Evolutionary conservation across 2,888 invertebrate species (phyloP).

Genomic region (Lasioglossum figueresi): DNA sequence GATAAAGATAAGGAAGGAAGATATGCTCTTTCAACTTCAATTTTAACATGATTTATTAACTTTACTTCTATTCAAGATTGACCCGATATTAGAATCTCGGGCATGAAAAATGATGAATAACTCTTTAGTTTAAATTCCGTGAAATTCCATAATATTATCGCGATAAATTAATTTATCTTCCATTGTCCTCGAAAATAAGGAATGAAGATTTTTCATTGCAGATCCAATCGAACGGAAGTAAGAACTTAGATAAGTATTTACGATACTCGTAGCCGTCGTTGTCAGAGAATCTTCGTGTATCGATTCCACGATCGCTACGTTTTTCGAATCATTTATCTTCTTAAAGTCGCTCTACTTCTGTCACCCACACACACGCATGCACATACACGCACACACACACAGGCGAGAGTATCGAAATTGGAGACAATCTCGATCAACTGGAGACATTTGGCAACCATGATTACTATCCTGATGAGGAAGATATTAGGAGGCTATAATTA

Average conservation of each 20-base stretch:
- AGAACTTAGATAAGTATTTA: conserved; percentile 2
- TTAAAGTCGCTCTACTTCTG: conserved; percentile 30
- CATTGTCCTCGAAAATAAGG: background rate
- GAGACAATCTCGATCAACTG: conserved; percentile 61
- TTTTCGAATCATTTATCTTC: conserved; percentile 35
- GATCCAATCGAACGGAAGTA: background rate
- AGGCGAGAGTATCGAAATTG: conserved; percentile 51
- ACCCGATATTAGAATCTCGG: background rate
- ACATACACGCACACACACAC: background rate
- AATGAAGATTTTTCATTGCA: background rate
- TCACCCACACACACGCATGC: conserved; percentile 6
- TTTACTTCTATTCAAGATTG: background rate
- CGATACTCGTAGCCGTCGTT: background rate
- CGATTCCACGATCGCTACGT: conserved; percentile 9
- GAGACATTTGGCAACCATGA: conserved; percentile 63
- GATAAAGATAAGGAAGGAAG: background rate
- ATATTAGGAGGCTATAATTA: conserved; percentile 71
- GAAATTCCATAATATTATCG: background rate
- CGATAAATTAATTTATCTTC: background rate
- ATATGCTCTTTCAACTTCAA: background rate
- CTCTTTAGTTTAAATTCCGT: background rate
- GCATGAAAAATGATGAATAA: background rate
- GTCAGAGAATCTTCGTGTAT: background rate
- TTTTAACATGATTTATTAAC: background rate
- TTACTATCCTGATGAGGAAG: conserved; percentile 69